Conservation (phyloP, 2,888 invertebrate species). For the Chrysolina americana region DNA sequence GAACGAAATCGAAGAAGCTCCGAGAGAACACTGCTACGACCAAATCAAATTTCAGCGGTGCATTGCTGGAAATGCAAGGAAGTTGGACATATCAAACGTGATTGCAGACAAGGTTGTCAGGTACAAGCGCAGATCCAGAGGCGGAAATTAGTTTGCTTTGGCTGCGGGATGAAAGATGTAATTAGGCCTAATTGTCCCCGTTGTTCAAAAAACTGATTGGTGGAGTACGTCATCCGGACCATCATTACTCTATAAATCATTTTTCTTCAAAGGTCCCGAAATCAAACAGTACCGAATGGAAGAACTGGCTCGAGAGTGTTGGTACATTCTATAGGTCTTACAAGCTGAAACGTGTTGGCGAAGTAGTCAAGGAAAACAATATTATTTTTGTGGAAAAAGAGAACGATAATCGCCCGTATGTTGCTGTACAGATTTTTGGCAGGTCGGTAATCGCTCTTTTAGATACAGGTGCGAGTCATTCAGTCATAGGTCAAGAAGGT, state of each 20-base stretch:
- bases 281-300: no score
- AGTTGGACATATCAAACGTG: conserved; percentile 15
- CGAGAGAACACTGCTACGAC: neutral
- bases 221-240: neutral
- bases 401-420: neutral
- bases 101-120: neutral
- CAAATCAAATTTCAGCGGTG: neutral
- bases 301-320: no score
- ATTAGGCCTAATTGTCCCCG: conserved; percentile 29
- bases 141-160: neutral
- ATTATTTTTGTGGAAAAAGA: neutral
- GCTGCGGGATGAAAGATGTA: conserved; percentile 4
- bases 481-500: neutral
- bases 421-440: neutral
- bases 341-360: no score
- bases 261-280: neutral
- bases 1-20: neutral
- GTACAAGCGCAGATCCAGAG: neutral
- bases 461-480: neutral
- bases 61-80: conserved; percentile 28
- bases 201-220: conserved; percentile 18
- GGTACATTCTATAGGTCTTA: no score
- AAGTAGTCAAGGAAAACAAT: no score
- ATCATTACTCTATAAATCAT: neutral
- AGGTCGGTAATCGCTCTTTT: neutral